Percentiles rank a stretch among this genome's conserved stretches.
These are phyloP conservation scores for Conops quadrifasciatus DNA, from an alignment of 2,888 invertebrate genomes.

Conservation along the genomic window DNA sequence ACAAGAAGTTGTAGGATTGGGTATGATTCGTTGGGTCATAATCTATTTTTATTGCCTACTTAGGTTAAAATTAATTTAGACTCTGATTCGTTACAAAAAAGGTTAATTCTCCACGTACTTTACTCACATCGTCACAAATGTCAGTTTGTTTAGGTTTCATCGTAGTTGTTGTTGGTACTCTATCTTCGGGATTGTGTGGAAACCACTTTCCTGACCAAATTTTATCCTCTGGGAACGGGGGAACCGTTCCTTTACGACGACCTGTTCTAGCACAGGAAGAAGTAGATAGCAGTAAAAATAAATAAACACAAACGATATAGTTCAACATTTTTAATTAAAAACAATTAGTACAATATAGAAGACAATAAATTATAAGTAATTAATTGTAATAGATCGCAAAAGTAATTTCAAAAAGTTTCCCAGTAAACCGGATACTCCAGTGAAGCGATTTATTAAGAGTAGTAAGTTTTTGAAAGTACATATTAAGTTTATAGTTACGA, in stretches of 20 bases:
- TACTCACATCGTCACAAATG: conserved; percentile 73
- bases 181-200: conserved; percentile 51
- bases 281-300: conserved; percentile 31
- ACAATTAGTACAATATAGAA: not conserved
- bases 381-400: not conserved
- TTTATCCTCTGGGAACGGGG: conserved; percentile 41
- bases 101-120: conserved; percentile 64
- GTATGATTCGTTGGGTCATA: conserved; percentile 53
- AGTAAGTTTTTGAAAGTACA: too few relatives aligned
- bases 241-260: conserved; percentile 22
- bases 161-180: conserved; percentile 26
- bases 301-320: conserved; percentile 23
- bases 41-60: conserved; percentile 51
- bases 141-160: conserved; percentile 13
- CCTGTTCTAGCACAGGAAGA: conserved; percentile 26
- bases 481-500: too few relatives aligned
- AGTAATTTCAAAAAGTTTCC: too few relatives aligned
- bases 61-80: conserved; percentile 21
- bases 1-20: conserved; percentile 67
- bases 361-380: conserved; percentile 16
- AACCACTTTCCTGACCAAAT: conserved; percentile 64
- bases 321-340: conserved; percentile 37
- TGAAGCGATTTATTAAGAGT: too few relatives aligned
- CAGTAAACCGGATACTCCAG: too few relatives aligned
- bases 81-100: too few relatives aligned